Conservation (phyloP, 2,888 invertebrate species). For the Drosophila heteroneura region DNA sequence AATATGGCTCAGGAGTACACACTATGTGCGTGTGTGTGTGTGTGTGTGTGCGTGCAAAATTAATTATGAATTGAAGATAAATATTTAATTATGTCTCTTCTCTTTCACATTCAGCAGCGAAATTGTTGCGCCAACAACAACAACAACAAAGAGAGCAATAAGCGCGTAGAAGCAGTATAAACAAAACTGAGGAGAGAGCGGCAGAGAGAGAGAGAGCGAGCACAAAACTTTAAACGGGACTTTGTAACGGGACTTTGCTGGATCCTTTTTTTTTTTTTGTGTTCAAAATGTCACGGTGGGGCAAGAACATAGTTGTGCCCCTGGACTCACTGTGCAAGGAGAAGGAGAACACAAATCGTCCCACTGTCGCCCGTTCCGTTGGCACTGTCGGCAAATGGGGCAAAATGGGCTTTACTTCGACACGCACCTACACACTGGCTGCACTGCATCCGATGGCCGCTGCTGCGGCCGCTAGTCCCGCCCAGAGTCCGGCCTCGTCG, state of each 20-base stretch:
- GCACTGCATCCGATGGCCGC: slow-evolving; percentile 79
- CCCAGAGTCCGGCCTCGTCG: slow-evolving; percentile 70
- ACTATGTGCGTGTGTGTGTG: slow-evolving; percentile 1
- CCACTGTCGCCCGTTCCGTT: slow-evolving; percentile 94
- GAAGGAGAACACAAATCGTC: slow-evolving; percentile 92
- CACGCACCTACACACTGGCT: slow-evolving; percentile 87
- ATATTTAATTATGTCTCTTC: slow-evolving; percentile 15
- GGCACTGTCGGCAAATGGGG: slow-evolving; percentile 98
- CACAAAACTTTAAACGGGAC: slow-evolving; percentile 23
- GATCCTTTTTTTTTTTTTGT: background rate
- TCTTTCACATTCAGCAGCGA: slow-evolving; percentile 32
- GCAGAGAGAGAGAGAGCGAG: background rate
- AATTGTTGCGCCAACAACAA: slow-evolving; percentile 43
- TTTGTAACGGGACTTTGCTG: slow-evolving; percentile 1
- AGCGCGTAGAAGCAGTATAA: slow-evolving; percentile 45
- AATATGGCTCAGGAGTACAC: slow-evolving; percentile 5
- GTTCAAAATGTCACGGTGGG: slow-evolving; percentile 88
- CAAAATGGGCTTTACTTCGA: slow-evolving; percentile 96
- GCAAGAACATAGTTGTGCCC: slow-evolving; percentile 89
- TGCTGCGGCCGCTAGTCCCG: slow-evolving; percentile 71
- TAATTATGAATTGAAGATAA: slow-evolving; percentile 2
- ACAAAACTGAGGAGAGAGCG: slow-evolving; percentile 14
- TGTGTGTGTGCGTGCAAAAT: slow-evolving; percentile 12
- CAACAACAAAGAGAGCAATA: background rate
- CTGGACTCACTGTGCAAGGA: slow-evolving; percentile 89